Conservation (phyloP, 2,888 invertebrate species). For the Hydraecia micacea region DNA sequence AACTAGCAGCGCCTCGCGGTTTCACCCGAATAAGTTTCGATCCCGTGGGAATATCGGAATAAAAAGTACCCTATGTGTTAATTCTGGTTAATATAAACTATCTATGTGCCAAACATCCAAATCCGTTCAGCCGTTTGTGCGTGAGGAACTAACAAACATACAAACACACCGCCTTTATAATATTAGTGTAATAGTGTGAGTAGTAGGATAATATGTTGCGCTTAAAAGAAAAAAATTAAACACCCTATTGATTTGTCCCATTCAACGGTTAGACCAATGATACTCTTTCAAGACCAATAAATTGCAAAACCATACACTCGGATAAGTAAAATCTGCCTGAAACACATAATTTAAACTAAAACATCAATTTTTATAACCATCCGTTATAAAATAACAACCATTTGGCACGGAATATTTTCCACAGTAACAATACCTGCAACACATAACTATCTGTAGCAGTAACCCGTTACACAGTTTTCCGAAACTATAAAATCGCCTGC, state of each 20-base stretch:
- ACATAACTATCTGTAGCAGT: not conserved
- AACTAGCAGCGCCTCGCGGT: no score
- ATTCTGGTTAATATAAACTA: no score
- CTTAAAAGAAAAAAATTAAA: not conserved
- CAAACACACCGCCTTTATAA: no score
- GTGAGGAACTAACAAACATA: no score
- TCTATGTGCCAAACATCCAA: no score
- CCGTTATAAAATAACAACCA: constrained; percentile 21
- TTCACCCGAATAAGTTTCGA: no score
- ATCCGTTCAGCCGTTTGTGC: no score
- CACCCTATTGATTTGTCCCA: not conserved
- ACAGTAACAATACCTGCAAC: constrained; percentile 5
- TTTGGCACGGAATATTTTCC: constrained; percentile 39
- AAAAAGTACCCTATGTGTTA: no score
- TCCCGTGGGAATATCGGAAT: no score
- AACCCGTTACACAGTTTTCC: not conserved
- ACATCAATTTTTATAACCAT: not conserved
- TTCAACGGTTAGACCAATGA: not conserved
- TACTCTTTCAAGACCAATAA: constrained; percentile 3
- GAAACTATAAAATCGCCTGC: constrained; percentile 2
- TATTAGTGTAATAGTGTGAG: no score
- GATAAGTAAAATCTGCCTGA: not conserved
- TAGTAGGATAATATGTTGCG: not conserved
- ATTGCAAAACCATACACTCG: not conserved
- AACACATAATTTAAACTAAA: constrained; percentile 7